Evolutionary conservation across 2,797 vertebrate species (phyloP), one percentile per base, ranked within the genome.

Genomic region (Tarsius wallacei): DNA sequence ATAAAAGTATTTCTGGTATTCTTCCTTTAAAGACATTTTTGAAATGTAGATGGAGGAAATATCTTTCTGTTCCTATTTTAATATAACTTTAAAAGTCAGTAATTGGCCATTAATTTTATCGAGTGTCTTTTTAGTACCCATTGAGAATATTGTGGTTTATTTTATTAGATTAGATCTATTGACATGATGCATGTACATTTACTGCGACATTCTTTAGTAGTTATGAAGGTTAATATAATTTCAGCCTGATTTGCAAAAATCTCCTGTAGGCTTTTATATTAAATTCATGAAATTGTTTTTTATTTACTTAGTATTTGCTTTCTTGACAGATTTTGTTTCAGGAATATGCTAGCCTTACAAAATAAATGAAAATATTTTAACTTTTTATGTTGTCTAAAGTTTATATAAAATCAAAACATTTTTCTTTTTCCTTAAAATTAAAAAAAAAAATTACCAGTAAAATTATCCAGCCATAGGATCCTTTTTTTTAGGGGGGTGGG

Each of bases 141-240:
- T 70, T 31, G 57, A 80, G 42, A 84, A 57, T 24, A 92, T 2
- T 42, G 42, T 42, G 33, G 36, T 87, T 49, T 74, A 31, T 80
- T 80, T 64, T 70, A 83, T 83, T 85, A 73, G 26, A 83, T 83
- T 85, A 73, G n/a, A 33, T 64, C 10, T 88, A 80, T 59, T 55
- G 31, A 73, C 66, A 78, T 12, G 28, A 85, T 19, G 1, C 31
- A 64, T 28, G 16, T 9, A 80, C 2, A 85, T 59, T 81, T 74
- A 7, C 61, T 26, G 92, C 42, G 55, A 51, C 55, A 88, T 26
- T 2, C 59, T 9, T 63, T 1, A 64, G 64, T 57, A 90, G 24
- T 71, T 53, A 33, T 53, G 17, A 77, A 22, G 13, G 33, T 90
- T 49, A 80, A 78, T 59, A 84, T 9, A 36, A 85, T 22, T 73